Evolutionary conservation across 2,888 invertebrate species (phyloP).

Genomic region (Drosophila birchii): DNA sequence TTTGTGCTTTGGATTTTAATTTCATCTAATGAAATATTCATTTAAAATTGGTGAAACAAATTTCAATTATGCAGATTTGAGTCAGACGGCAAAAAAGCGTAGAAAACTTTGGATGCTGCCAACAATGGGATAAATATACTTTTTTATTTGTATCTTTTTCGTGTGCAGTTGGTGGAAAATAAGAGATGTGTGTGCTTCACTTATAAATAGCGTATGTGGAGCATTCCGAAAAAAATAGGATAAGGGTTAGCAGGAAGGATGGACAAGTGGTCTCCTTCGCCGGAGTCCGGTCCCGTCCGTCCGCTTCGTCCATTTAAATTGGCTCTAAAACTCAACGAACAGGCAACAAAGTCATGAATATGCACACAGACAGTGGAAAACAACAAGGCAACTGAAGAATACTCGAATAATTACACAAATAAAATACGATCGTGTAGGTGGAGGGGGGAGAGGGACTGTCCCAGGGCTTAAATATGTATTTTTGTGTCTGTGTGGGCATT

Average conservation of each 20-base stretch:
- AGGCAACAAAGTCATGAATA: constrained; percentile 76
- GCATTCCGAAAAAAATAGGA: constrained; percentile 43
- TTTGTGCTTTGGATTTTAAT: constrained; percentile 53
- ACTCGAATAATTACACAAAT: constrained; percentile 62
- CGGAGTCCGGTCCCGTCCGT: constrained; percentile 31
- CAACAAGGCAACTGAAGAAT: constrained; percentile 27
- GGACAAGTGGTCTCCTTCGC: constrained; percentile 33
- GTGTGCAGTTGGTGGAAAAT: constrained; percentile 36
- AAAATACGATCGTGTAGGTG: constrained; percentile 24
- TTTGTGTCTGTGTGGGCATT: constrained; percentile 42
- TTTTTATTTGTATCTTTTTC: constrained; percentile 2
- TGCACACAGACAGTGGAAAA: constrained; percentile 49
- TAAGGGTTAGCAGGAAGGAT: constrained; percentile 14
- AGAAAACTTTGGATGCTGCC: constrained; percentile 13
- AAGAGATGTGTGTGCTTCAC: constrained; percentile 52
- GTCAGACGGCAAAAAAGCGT: constrained; percentile 17
- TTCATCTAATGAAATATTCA: constrained; percentile 68
- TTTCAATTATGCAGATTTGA: constrained; percentile 70
- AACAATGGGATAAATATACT: constrained; percentile 24
- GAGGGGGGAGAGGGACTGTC: no score
- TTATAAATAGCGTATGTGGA: constrained; percentile 58
- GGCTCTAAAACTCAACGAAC: constrained; percentile 75
- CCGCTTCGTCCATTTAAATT: constrained; percentile 65
- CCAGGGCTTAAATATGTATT: not conserved
- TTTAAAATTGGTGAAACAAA: constrained; percentile 64